Evolutionary conservation across 2,888 invertebrate genomes (phyloP), one percentile per base, ranked within the genome.

Genomic region (Caenorhabditis virilis): DNA sequence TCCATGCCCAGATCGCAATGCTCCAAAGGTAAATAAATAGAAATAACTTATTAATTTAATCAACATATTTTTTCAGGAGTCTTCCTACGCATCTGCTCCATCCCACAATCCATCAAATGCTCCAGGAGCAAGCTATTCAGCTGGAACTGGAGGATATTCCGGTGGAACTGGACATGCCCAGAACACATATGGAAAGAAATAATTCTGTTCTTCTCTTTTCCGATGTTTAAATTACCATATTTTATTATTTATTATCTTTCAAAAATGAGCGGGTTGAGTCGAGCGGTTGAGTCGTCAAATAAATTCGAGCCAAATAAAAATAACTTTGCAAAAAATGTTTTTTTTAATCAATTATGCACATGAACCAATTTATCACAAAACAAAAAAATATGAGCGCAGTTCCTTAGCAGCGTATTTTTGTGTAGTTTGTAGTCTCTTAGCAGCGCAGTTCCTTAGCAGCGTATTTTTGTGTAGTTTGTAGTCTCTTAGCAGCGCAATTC

Each of bases 141-240:
- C 71, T 36, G 75, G 75, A 66, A 73, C 75, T 42, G 75, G 75
- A 35, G 75, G 75, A 45, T 75, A 75, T 43, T 71, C 71, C 9
- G 71, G 70, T 41, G 75, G 75, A 33, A 58, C 56, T 22, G 74
- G 72, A 53, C 74, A 75, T 49, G 74, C 74, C 42, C 64, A 64
- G 16, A 57, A 61, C 58, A 59, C 52, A 42, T 75, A 75, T 48
- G 72, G 72, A 63, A 55, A 62, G 51, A 72, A 72, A 43, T 69
- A 67, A 22, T 18, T 57, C 27, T 23, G 25, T 33, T 46, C 18
- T 25, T 61, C 55, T 55, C 45, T 51, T 47, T 45, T 45, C 20
- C 7, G 4, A 15, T 35, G 42, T 18, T 16, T 15, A 27, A 18
- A 22, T 5, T 43, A 43, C 27, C 36, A 49, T 39, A 35, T 53